phyloP scores from a whole-genome alignment of 2,888 invertebrate species.

The Brachyptera putata region DNA sequence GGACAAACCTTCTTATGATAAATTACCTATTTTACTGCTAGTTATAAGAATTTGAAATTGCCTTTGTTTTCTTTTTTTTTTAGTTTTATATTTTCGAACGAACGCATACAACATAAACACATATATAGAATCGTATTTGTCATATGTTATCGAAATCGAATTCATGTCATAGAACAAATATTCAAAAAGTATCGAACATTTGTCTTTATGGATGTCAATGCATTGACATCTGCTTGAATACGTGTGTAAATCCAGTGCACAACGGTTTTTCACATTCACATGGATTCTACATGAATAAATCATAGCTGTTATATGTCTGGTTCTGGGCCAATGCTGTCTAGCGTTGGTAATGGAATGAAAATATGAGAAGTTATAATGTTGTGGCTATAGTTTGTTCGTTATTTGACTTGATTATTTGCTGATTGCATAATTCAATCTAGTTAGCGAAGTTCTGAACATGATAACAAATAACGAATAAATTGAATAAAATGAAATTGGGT shows the following conservation, averaged over 20 bases:
- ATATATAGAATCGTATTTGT: no score
- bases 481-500: no score
- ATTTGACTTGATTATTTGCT: no score
- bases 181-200: background rate
- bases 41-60: background rate
- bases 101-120: no score
- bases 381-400: no score
- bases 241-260: background rate
- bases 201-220: conserved; percentile 11
- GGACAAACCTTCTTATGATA: background rate
- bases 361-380: no score
- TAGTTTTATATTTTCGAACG: no score
- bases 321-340: background rate
- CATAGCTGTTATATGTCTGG: conserved; percentile 6
- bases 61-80: no score
- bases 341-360: background rate
- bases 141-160: background rate
- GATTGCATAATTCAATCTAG: no score
- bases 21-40: background rate
- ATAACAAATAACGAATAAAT: no score
- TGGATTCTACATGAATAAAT: conserved; percentile 2
- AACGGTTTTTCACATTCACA: background rate
- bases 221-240: background rate
- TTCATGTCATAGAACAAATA: background rate
- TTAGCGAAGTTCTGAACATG: no score